phyloP scores from a whole-genome alignment of 2,113 vertebrate genomes.

The Apteryx mantelli region DNA sequence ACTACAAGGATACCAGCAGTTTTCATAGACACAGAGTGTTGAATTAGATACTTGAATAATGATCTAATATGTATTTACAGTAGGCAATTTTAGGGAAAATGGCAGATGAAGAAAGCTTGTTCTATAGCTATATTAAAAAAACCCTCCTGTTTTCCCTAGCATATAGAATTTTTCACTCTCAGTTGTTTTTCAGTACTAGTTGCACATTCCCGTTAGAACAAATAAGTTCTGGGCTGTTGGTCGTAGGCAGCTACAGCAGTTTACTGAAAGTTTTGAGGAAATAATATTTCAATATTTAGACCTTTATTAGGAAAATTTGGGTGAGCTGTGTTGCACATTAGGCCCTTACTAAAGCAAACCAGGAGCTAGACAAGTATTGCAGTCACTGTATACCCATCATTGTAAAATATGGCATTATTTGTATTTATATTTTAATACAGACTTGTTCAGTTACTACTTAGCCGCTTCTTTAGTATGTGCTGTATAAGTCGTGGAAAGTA shows the following conservation, averaged over 20 bases:
- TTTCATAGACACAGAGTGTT: background rate
- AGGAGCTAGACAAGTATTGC: background rate
- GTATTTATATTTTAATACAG: background rate
- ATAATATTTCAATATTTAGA: background rate
- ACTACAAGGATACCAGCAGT: background rate
- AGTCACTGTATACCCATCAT: rapidly evolving
- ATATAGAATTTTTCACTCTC: background rate
- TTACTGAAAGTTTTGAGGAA: background rate
- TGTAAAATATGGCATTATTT: background rate
- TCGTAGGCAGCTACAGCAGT: background rate
- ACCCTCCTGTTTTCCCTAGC: background rate
- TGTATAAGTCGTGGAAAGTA: background rate
- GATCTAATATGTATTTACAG: background rate
- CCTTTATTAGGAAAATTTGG: background rate
- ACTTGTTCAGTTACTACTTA: background rate
- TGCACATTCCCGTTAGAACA: background rate
- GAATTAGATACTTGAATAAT: background rate
- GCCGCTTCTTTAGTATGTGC: background rate
- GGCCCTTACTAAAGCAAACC: background rate
- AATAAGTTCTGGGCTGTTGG: background rate
- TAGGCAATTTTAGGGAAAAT: background rate
- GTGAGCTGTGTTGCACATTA: background rate
- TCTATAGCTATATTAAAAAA: background rate
- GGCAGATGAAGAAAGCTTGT: background rate
- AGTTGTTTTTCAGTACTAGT: background rate